Conservation (phyloP, 1,140 invertebrate species). For the Brachionus calyciflorus region DNA sequence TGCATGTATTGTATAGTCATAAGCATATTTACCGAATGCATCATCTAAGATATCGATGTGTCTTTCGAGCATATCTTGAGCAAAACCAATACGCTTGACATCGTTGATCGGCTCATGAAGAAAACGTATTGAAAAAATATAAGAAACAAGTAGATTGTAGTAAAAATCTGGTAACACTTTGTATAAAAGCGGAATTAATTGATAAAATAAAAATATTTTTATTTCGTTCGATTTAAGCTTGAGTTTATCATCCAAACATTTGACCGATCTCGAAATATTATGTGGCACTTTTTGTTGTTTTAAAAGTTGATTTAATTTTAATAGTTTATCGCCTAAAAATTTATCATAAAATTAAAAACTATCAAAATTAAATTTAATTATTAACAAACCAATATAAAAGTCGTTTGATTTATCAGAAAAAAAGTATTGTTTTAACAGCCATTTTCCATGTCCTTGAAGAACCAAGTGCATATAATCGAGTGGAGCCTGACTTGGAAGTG, state of each 20-base stretch:
- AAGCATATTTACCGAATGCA: neutral
- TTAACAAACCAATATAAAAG: too few species aligned
- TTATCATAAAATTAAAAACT: too few species aligned
- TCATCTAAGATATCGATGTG: neutral
- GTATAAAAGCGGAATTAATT: neutral
- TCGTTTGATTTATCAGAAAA: too few species aligned
- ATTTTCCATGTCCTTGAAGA: too few species aligned
- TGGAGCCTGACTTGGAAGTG: too few species aligned
- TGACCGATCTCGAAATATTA: neutral
- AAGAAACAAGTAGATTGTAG: neutral
- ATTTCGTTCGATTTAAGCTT: neutral
- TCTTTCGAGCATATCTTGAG: neutral
- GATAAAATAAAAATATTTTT: too few species aligned
- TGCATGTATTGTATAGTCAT: conserved; percentile 1
- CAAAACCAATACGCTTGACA: neutral
- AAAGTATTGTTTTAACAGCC: too few species aligned
- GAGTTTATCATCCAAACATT: neutral
- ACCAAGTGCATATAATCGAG: too few species aligned
- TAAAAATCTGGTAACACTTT: neutral
- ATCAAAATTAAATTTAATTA: too few species aligned
- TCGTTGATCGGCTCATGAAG: neutral
- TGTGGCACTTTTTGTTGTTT: neutral
- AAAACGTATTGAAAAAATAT: neutral
- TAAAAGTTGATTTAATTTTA: neutral
- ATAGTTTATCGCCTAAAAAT: neutral